phyloP scores from a whole-genome alignment of 2,113 vertebrate species.

The human (Homo sapiens) region DNA sequence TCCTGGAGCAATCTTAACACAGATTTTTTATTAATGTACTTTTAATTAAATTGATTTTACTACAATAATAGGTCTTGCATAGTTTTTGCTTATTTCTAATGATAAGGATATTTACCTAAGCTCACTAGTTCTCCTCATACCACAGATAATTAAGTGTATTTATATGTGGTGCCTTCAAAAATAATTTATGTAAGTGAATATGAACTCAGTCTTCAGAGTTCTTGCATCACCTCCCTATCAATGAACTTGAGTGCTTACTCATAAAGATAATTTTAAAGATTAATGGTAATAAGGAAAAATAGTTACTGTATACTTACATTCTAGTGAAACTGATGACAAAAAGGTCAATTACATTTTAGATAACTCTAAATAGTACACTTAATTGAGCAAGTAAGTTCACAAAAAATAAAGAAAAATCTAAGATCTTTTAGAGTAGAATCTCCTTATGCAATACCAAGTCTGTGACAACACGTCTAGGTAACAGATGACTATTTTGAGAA shows the following conservation, averaged over 20 bases:
- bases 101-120: neutral
- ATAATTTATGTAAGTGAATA: neutral
- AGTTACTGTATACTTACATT: neutral
- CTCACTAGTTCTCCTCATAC: neutral
- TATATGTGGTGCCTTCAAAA: neutral
- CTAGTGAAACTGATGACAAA: neutral
- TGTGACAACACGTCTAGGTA: neutral
- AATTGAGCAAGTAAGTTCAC: neutral
- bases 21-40: neutral
- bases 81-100: neutral
- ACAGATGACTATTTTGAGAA: neutral
- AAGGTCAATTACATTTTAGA: neutral
- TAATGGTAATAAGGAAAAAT: neutral
- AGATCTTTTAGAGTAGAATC: neutral
- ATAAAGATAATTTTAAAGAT: neutral
- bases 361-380: neutral
- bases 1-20: neutral
- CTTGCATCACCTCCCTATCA: neutral
- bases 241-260: neutral
- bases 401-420: neutral
- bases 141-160: neutral
- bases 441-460: neutral
- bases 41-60: constrained; percentile 23
- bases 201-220: neutral
- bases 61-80: neutral